Conservation (phyloP, 2,888 invertebrate species). For the Ryuthela nishihirai region DNA sequence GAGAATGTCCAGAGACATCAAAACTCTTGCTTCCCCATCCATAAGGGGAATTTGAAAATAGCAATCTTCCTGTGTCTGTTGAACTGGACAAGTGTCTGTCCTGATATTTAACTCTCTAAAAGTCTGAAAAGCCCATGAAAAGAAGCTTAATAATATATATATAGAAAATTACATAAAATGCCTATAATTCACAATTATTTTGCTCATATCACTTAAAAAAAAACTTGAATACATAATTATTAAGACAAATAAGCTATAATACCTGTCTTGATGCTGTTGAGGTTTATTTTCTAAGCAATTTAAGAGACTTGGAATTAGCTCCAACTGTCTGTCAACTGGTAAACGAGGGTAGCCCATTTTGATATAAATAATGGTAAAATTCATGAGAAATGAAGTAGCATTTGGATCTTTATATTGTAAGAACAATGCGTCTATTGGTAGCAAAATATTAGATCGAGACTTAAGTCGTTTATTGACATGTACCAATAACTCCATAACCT, state of each 20-base stretch:
- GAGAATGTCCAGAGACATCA: no score
- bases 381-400: constrained; percentile 76
- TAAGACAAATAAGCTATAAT: constrained; percentile 40
- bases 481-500: constrained; percentile 88
- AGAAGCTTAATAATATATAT: no score
- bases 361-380: constrained; percentile 89
- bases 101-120: no score
- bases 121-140: no score
- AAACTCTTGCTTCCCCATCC: no score
- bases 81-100: no score
- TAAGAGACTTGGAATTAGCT: constrained; percentile 68
- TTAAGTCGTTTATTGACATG: constrained; percentile 88
- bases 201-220: no score
- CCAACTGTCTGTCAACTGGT: constrained; percentile 67
- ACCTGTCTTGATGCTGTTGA: constrained; percentile 79
- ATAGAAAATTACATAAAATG: no score
- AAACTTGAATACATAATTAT: no score
- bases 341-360: constrained; percentile 86
- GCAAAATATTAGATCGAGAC: constrained; percentile 73
- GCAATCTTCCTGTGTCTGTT: no score
- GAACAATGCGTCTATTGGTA: constrained; percentile 79
- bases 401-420: constrained; percentile 73
- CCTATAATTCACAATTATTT: no score
- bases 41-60: no score
- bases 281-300: constrained; percentile 76